Percentiles rank a stretch among this genome's conserved stretches.
Evolutionary conservation across 2,888 invertebrate species (phyloP).

Genomic region (Eupithecia subumbrata): DNA sequence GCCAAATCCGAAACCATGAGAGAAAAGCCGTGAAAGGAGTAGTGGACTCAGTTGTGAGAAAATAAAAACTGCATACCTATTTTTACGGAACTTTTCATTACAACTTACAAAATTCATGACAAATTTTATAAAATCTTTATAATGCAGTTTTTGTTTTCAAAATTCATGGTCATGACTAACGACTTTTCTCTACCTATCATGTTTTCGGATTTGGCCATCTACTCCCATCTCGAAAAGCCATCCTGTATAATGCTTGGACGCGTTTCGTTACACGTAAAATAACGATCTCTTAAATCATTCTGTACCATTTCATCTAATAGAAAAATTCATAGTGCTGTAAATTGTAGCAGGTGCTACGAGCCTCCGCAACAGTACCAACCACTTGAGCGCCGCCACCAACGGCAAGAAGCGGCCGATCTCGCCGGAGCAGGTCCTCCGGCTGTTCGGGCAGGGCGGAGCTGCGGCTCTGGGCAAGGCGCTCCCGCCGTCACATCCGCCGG

Average conservation of each 20-base stretch:
- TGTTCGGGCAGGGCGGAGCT: constrained; percentile 84
- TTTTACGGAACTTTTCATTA: too few species aligned
- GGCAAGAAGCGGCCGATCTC: constrained; percentile 92
- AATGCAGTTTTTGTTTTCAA: too few species aligned
- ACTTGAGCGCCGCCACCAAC: constrained; percentile 83
- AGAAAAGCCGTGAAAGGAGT: too few species aligned
- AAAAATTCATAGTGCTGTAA: neutral
- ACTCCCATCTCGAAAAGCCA: too few species aligned
- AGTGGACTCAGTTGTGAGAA: too few species aligned
- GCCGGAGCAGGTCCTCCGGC: constrained; percentile 91
- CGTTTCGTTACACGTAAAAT: neutral
- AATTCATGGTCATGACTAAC: too few species aligned
- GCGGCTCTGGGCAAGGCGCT: constrained; percentile 78
- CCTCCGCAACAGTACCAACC: constrained; percentile 76
- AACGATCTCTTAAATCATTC: neutral
- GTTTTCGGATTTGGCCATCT: too few species aligned
- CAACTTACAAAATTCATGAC: too few species aligned
- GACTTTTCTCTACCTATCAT: too few species aligned
- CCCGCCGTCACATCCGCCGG: constrained; percentile 76
- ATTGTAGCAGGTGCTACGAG: constrained; percentile 67
- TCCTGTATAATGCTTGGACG: neutral
- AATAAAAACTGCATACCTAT: too few species aligned
- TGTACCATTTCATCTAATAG: neutral
- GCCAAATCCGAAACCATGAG: too few species aligned
- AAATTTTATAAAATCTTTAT: too few species aligned